phyloP scores from a whole-genome alignment of 1,140 invertebrate genomes.

The Eufriesea mexicana region DNA sequence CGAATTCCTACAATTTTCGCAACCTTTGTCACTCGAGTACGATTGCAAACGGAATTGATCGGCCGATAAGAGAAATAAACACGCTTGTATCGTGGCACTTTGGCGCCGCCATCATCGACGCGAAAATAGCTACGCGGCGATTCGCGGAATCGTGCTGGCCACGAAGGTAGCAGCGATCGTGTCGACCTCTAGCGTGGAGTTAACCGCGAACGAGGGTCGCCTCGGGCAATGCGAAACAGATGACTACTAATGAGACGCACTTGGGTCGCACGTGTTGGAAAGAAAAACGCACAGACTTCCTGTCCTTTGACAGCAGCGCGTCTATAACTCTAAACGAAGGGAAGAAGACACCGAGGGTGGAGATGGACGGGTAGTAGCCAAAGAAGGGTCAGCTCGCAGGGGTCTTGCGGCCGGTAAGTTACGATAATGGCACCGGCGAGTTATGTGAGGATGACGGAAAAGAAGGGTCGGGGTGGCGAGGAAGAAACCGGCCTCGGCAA shows the following conservation, averaged over 20 bases:
- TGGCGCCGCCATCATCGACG: too few relatives aligned
- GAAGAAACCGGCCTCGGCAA: slow-evolving; percentile 54
- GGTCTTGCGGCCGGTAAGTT: slow-evolving; percentile 45
- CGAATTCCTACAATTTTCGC: too few relatives aligned
- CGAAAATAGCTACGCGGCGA: too few relatives aligned
- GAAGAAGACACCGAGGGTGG: too few relatives aligned
- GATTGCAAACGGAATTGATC: too few relatives aligned
- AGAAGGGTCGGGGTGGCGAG: not conserved
- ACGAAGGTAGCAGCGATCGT: too few relatives aligned
- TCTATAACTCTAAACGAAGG: too few relatives aligned
- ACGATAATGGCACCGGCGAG: slow-evolving; percentile 55
- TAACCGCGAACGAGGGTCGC: fast-evolving
- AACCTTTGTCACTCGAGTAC: too few relatives aligned
- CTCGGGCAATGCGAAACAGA: fast-evolving
- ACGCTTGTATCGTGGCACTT: too few relatives aligned
- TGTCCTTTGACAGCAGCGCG: not conserved
- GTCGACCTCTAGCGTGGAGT: too few relatives aligned
- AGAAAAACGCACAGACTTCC: not conserved
- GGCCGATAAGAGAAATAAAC: too few relatives aligned
- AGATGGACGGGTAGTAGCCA: slow-evolving; percentile 22
- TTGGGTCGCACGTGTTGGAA: not conserved
- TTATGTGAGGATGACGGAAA: slow-evolving; percentile 57
- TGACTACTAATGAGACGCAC: not conserved
- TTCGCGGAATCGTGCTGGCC: too few relatives aligned
- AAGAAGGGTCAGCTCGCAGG: not conserved